phyloP scores from a whole-genome alignment of 2,888 invertebrate species.

The Nomada fabriciana region DNA sequence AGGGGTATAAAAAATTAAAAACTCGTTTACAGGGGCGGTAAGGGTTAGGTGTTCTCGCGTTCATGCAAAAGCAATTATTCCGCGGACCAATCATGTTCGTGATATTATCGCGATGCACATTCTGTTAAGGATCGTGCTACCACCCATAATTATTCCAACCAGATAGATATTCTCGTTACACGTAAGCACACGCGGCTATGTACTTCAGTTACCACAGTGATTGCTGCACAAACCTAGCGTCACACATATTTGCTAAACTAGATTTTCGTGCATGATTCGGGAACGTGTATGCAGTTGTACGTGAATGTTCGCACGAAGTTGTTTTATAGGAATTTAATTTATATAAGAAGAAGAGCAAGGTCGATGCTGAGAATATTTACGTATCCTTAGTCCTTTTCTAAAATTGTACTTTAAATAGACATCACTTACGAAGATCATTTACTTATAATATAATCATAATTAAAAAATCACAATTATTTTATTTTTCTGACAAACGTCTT shows the following conservation, averaged over 20 bases:
- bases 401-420: too few species aligned
- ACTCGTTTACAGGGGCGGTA: slow-evolving; percentile 67
- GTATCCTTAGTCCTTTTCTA: too few species aligned
- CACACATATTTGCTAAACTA: background rate
- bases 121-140: slow-evolving; percentile 39
- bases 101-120: slow-evolving; percentile 52
- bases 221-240: background rate
- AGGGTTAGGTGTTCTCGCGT: slow-evolving; percentile 62
- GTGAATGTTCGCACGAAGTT: too few species aligned
- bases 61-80: slow-evolving; percentile 72
- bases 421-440: too few species aligned
- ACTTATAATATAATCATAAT: too few species aligned
- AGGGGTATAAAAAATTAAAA: slow-evolving; percentile 83
- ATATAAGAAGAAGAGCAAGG: too few species aligned
- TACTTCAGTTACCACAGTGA: slow-evolving; percentile 1
- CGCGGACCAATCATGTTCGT: slow-evolving; percentile 53
- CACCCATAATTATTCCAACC: slow-evolving; percentile 66
- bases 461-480: too few species aligned
- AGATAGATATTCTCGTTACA: slow-evolving; percentile 62
- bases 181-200: slow-evolving; percentile 39
- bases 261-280: slow-evolving; percentile 8
- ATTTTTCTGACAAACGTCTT: too few species aligned
- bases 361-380: too few species aligned
- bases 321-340: too few species aligned
- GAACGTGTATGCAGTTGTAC: background rate